Evolutionary conservation across 2,797 vertebrate species (phyloP), one percentile per base, ranked within the genome.

Genomic region (Taenioides sp.): DNA sequence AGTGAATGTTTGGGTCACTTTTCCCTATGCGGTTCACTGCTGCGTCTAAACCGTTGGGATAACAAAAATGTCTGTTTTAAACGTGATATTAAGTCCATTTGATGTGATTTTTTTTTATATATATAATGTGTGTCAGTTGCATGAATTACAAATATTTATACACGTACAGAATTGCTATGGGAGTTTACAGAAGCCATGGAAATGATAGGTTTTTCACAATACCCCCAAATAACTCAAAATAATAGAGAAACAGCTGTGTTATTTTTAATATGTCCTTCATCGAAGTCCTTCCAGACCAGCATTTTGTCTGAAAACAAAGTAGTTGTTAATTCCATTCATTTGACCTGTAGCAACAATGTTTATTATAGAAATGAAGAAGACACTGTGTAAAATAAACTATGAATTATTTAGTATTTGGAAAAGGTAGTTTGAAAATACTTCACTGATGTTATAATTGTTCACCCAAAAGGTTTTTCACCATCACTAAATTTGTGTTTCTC

Each of bases 1-100:
- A 81, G 74, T 88, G 76, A 83, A 78, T 78, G 81, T 83, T 85
- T 75, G 79, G 61, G 67, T 87, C 75, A 78, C 80, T 85, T 73
- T 84, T 75, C 67, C 67, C 31, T 5, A 73, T 64, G 74, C 62
- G 65, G 79, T 84, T 59, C 68, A 77, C 54, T 75, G 47, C 65
- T 57, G 57, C 49, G 40, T 59, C 14, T 55, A 72, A 72, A 70
- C 69, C 69, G 80, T 28, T 2, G 59, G 40, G 47, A 25, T 50
- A 63, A 28, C 57, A 47, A 55, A 80, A 76, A 58, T 62, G 50
- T 70, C 58, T 77, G 69, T 75, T 70, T 71, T 68, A 62, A 71
- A 67, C 63, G 25, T 52, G 27, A 67, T 73, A 64, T 67, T 66
- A 10, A 78, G 71, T 81, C 72, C 80, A 73, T 69, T 79, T 71